A percentile compares a stretch with the other conserved stretches of the same genome.
phyloP scores from a whole-genome alignment of 1,140 invertebrate genomes.

The Heliconius nattereri region DNA sequence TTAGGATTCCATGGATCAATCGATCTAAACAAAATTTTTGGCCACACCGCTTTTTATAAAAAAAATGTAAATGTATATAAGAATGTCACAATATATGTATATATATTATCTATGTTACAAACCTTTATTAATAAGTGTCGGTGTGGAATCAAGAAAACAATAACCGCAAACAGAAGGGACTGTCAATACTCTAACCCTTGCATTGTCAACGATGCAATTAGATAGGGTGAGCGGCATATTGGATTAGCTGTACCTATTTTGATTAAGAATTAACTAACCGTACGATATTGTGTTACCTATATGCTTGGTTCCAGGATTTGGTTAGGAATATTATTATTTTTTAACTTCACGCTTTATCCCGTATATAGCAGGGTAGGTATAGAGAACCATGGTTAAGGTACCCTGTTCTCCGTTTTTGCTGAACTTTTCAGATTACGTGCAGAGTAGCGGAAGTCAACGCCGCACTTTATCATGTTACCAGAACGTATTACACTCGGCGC shows the following conservation, averaged over 20 bases:
- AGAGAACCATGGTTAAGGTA: too few species aligned
- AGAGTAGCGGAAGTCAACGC: too few species aligned
- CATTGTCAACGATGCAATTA: constrained; percentile 60
- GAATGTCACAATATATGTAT: not conserved
- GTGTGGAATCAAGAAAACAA: constrained; percentile 69
- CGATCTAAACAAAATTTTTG: too few species aligned
- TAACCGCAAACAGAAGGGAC: constrained; percentile 69
- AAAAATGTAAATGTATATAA: too few species aligned
- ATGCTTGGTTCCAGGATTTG: not conserved
- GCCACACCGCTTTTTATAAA: too few species aligned
- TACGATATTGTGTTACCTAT: constrained; percentile 3
- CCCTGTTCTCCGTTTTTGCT: too few species aligned
- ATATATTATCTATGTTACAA: not conserved
- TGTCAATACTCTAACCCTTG: constrained; percentile 61
- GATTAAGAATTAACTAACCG: constrained; percentile 34
- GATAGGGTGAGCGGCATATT: constrained; percentile 43
- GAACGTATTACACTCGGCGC: too few species aligned
- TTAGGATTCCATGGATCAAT: too few species aligned
- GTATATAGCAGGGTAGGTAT: not conserved
- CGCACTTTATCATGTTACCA: too few species aligned
- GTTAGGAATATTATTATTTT: not conserved
- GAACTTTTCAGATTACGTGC: too few species aligned
- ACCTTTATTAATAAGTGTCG: constrained; percentile 58
- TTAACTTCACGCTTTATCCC: not conserved
- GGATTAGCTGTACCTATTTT: constrained; percentile 45